Conservation (phyloP, 2,888 invertebrate species). For the Timandra comae region DNA sequence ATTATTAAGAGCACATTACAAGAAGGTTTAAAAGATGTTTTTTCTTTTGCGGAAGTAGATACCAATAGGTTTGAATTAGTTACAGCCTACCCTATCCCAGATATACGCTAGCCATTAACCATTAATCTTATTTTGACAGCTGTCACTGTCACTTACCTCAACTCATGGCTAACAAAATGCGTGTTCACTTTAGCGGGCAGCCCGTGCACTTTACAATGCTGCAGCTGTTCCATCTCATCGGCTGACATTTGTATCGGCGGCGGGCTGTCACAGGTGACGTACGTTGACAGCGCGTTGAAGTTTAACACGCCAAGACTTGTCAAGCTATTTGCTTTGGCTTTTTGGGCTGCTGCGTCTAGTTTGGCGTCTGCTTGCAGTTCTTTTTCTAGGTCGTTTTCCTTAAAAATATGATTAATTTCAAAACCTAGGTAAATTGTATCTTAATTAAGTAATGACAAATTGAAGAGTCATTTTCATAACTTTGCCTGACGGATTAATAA, state of each 20-base stretch:
- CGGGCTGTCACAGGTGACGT: slow-evolving; percentile 87
- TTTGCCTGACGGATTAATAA: no score
- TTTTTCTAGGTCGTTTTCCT: slow-evolving; percentile 68
- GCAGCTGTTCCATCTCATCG: slow-evolving; percentile 85
- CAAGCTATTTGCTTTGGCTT: slow-evolving; percentile 53
- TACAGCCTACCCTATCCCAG: no score
- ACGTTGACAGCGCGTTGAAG: slow-evolving; percentile 76
- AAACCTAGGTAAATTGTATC: no score
- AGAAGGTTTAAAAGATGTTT: no score
- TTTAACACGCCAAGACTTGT: slow-evolving; percentile 57
- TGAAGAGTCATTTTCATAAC: no score
- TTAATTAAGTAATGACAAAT: no score
- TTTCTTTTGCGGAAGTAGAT: no score
- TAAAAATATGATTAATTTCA: no score
- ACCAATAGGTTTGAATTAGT: slow-evolving; percentile 5
- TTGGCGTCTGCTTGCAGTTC: slow-evolving; percentile 63
- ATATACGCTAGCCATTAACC: no score
- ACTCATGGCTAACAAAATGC: slow-evolving; percentile 82
- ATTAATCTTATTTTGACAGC: no score
- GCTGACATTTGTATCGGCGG: slow-evolving; percentile 87
- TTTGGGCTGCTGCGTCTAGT: slow-evolving; percentile 42
- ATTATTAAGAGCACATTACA: no score
- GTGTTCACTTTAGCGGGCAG: slow-evolving; percentile 82
- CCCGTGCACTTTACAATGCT: slow-evolving; percentile 82
- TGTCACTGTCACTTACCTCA: no score